Conservation (phyloP, 2,888 invertebrate species). For the Drosophila borborema region DNA sequence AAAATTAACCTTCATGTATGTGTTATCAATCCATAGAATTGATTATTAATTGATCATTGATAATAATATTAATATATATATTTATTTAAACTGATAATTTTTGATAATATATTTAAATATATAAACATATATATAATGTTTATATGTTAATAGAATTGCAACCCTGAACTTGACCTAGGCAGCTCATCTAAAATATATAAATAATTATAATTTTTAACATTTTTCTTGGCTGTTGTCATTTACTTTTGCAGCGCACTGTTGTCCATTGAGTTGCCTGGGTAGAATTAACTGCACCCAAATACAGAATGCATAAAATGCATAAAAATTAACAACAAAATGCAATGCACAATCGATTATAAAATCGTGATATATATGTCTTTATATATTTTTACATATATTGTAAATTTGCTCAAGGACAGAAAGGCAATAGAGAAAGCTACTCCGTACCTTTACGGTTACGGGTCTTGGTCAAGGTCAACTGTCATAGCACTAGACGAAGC, state of each 20-base stretch:
- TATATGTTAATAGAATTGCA: neutral
- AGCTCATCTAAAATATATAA: neutral
- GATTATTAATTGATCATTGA: neutral
- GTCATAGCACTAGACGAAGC: slow-evolving; percentile 3
- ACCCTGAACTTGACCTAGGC: neutral
- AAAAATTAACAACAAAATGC: slow-evolving; percentile 17
- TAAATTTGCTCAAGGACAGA: slow-evolving; percentile 46
- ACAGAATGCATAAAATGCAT: slow-evolving; percentile 24
- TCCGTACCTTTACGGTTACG: slow-evolving; percentile 11
- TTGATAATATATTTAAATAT: neutral
- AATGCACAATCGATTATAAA: slow-evolving; percentile 30
- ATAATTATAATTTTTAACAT: neutral
- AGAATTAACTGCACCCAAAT: slow-evolving; percentile 31
- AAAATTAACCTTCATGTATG: neutral
- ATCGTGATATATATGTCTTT: slow-evolving; percentile 51
- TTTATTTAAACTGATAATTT: too few species aligned
- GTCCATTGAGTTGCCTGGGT: slow-evolving; percentile 10
- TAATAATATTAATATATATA: too few species aligned
- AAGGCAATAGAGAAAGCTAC: slow-evolving; percentile 32
- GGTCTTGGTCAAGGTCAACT: slow-evolving; percentile 48
- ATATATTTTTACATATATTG: neutral
- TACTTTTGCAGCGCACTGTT: slow-evolving; percentile 19
- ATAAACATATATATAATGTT: neutral
- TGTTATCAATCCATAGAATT: neutral
- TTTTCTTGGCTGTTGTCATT: neutral